Evolutionary conservation across 2,113 vertebrate genomes (phyloP).

Genomic region (Cynoglossus semilaevis): DNA sequence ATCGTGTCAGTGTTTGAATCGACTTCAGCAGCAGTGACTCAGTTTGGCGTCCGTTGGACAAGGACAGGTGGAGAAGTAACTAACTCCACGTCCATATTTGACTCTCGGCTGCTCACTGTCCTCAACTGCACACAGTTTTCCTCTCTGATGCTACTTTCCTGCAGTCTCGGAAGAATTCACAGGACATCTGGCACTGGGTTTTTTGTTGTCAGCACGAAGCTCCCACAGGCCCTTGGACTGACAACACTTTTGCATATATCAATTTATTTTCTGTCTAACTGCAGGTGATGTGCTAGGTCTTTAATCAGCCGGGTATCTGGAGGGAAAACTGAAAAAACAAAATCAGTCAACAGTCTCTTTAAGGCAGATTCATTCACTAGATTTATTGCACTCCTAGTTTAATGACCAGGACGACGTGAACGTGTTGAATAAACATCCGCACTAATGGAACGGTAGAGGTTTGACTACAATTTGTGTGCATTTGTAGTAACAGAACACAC

Average conservation of each 20-base stretch:
- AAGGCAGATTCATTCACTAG: slow-evolving; percentile 12
- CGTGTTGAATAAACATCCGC: not conserved
- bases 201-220: slow-evolving; percentile 24
- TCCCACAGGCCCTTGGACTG: slow-evolving; percentile 42
- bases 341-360: slow-evolving; percentile 9
- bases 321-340: slow-evolving; percentile 16
- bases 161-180: slow-evolving; percentile 32
- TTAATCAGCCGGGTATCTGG: slow-evolving; percentile 41
- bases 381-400: not conserved
- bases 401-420: not conserved
- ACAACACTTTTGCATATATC: slow-evolving; percentile 30
- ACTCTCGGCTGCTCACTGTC: no score
- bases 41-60: no score
- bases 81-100: no score
- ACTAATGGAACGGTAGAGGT: not conserved
- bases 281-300: slow-evolving; percentile 14
- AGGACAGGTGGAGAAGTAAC: no score
- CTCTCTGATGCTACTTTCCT: slow-evolving; percentile 13
- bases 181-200: slow-evolving; percentile 37
- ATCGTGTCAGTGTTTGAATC: no score
- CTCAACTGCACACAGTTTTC: slow-evolving; percentile 13
- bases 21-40: no score
- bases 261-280: slow-evolving; percentile 39
- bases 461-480: not conserved
- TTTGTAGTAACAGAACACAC: no score